Evolutionary conservation across 2,888 invertebrate genomes (phyloP), one percentile per base, ranked within the genome.

Genomic region (Cryptus viduatorius): DNA sequence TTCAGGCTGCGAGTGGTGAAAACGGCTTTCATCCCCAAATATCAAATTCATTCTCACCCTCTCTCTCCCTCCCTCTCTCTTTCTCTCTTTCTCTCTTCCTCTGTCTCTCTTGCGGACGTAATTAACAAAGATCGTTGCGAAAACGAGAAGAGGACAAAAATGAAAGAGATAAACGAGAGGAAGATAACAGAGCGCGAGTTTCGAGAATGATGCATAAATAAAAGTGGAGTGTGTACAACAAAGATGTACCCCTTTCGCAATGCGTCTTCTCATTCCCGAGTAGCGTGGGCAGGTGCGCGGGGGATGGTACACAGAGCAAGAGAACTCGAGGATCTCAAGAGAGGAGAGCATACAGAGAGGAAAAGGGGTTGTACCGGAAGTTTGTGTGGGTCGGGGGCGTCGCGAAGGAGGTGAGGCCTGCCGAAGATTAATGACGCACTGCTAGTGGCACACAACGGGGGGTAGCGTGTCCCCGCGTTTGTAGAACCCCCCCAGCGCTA

Each of bases 371-470:
- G 50, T 61, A 10, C 68, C 75, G 65, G 73, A 37, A 56, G 77
- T 67, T 42, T 50, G 56, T 61, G 44, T 50, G 53, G 16, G 50
- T 10, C 12, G 65, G 64, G 76, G 78, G n/a, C 61, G 79, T 50
- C 72, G 80, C 67, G 44, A 85, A 67, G 84, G 72, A 71, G 67
- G 71, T 78, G 88, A 88, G 88, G 87, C 86, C 90, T 90, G 90
- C 87, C 86, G 89, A 89, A 90, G 90, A 91, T 91, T 91, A 91
- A 91, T 90, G 90, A 90, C 86, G 86, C 87, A 68, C 89, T 90
- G 90, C 84, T 84, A 79, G 83, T 91, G 90, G 90, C 90, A 89
- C 82, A 82, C 56, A 71, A 59, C 56, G 69, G 85, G 59, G 53
- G 69, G 75, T 87, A 87, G 87, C 87, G 86, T 89, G 88, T 89